A percentile compares a stretch with the other conserved stretches of the same genome.
Conservation (phyloP, 2,797 vertebrate genomes). For the Sebastes diploproa region DNA sequence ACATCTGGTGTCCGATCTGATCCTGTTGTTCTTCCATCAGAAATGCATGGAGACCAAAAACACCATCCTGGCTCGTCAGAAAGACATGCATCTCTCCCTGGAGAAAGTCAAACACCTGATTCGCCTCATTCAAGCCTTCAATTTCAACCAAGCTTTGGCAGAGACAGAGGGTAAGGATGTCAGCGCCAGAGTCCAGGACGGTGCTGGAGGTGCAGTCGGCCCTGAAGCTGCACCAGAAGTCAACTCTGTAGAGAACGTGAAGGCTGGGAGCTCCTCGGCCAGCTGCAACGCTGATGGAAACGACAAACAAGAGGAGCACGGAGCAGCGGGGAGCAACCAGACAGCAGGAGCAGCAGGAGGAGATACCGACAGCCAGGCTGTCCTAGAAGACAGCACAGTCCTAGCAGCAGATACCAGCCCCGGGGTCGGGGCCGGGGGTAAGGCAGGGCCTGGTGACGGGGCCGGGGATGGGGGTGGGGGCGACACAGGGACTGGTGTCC, state of each 20-base stretch:
- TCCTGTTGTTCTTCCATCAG: slow-evolving; percentile 72
- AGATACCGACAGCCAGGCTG: neutral
- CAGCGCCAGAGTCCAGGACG: slow-evolving; percentile 40
- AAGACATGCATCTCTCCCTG: slow-evolving; percentile 97
- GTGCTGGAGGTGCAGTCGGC: neutral
- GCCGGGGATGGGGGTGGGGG: neutral
- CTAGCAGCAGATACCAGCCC: slow-evolving; percentile 29
- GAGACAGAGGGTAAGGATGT: slow-evolving; percentile 71
- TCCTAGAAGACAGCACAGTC: neutral
- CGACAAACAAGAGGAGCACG: slow-evolving; percentile 11
- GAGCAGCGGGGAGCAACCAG: neutral
- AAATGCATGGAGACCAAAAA: slow-evolving; percentile 99
- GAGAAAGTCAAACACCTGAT: slow-evolving; percentile 98
- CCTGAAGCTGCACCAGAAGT: slow-evolving; percentile 22
- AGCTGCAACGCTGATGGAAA: neutral
- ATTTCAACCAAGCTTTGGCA: slow-evolving; percentile 89
- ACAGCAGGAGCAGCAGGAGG: neutral
- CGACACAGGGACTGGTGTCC: slow-evolving; percentile 27
- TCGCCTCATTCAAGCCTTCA: slow-evolving; percentile 96
- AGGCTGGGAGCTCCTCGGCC: slow-evolving; percentile 1
- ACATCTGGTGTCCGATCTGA: neutral
- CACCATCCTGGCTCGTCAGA: slow-evolving; percentile 94
- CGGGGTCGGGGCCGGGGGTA: neutral
- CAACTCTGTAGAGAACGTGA: slow-evolving; percentile 35
- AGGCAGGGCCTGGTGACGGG: neutral